Evolutionary conservation across 1,140 invertebrate species (phyloP), one percentile per base, ranked within the genome.

Genomic region (Homalodisca vitripennis): DNA sequence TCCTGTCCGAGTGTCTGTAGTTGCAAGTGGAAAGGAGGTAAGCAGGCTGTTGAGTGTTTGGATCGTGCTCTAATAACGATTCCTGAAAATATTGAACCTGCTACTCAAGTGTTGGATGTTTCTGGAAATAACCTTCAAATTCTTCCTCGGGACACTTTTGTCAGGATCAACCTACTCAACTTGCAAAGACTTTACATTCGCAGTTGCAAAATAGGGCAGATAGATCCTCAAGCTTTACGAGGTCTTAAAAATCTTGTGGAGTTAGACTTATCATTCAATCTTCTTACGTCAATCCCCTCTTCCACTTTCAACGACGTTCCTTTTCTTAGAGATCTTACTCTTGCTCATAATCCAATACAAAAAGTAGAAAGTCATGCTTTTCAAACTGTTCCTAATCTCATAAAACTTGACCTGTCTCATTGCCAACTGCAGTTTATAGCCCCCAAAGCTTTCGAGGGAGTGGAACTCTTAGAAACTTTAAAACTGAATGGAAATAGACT

Each of bases 21-120:
- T 70, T 96, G 93, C 81, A 95, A 94, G 80, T 96, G 94, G 94
- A 94, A 95, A 81, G 87, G 89, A 74, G 93, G 93, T 69, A 95
- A 96, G 82, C 89, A 92, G 75, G 93, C 92, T 26, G 93, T 94
- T 24, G 93, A 95, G 80, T 97, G 94, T 80, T 85, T 88, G 67
- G 88, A 93, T 79, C 87, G 90, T 20, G 87, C 85, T 31, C 84
- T 96, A 57, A 92, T 90, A 71, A 88, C 86, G 46, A 88, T 97
- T 69, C 94, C 94, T 0, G 87, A 89, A 68, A 87, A 86, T 70
- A 88, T 95, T 62, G 91, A 94, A 79, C 85, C 89, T 3, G 92
- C 90, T 73, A 95, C 93, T 10, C 94, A 97, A 83, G 93, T 97
- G 70, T 80, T 97, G 73, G 92, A 95, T 79, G 84, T 93, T 77